Base-by-base conservation (phyloP, 2,888 invertebrate species). In the Chrysopilus asiliformis region DNA sequence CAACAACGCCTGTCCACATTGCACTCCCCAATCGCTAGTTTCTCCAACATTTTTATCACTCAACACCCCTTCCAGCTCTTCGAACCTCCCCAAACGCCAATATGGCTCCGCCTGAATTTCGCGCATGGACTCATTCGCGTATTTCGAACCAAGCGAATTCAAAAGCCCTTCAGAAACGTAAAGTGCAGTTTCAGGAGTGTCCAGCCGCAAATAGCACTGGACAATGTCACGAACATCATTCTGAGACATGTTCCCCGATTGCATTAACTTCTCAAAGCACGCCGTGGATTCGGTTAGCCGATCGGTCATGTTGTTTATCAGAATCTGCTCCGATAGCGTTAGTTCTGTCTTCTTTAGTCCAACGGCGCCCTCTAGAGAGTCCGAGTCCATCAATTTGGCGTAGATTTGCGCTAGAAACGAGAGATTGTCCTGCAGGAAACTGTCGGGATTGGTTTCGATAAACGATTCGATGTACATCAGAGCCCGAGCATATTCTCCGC, bases 81-180 rank as follows among this genome's bases (percentile, higher is more conserved):
- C 79, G 64, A 85, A 94, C 45, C 79, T 72, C 2, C 84, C 80
- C 15, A 95, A 66, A 36, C 86, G 76, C 87, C 91, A 90, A 19
- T 90, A 68, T 0, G 91, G 79, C 57, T 95, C 93, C 1, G 86
- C 79, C 39, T 76, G 71, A 50, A 72, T 72, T 47, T 77, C 73
- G 45, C 75, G 72, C 45, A 87, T 68, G 38, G 78, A 58, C 43
- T 74, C 73, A 42, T 69, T 68, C 46, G 71, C 69, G 20, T 68
- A 68, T 28, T 72, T 68, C 47, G 72, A 70, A 0, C 72, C 70
- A 55, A 67, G 64, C 7, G 68, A 66, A 31, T 74, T 69, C 35
- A 75, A 58, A n/a, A 76, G 60, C 0, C 79, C 79, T 47, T 81
- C 75, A 2, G 81, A 71, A 43, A 89, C 70, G 13, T 79, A 71